Base-by-base conservation (phyloP, 2,113 vertebrate genomes). In the Rhinopomastus cyanomelas region DNA sequence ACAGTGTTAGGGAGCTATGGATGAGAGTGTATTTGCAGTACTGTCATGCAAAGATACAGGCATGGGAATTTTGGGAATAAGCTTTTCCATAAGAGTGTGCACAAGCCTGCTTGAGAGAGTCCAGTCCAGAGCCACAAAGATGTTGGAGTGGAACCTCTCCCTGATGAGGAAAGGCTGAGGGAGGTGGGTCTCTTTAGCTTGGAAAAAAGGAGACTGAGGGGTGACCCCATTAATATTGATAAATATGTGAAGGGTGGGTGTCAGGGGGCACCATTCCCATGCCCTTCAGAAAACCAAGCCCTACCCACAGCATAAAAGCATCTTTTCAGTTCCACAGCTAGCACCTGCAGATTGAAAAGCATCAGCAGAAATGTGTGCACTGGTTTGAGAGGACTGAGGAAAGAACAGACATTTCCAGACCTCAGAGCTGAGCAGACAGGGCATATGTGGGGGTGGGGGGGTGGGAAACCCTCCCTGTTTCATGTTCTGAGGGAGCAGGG, bases 381-480 rank as follows among this genome's bases (percentile, higher is more conserved):
- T 52, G 6, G 4, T 60, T 88, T 77, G 39, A 8, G 4, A 78
- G 39, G 34, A 10, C 48, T 62, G 64, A 59, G 44, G 37, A 62
- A 55, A 19, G 57, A 85, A 21, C 6, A 48, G 32, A 39, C 27
- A 51, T 59, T 77, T 75, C 48, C 77, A 64, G 34, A 22, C 21
- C 2, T 1, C 29, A 37, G 3, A 84, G 16, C 29, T 69, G 51
- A 12, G 46, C 49, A 39, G 14, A 9, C 16, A 1, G 49, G 15
- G 16, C 25, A 5, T 52, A 2, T 0, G 0, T n/a, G n/a, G n/a
- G n/a, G 39, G 39, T 1, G 4, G 51, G 27, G 22, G 4, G 22
- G n/a, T 25, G 11, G 52, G 49, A 83, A 80, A 67, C 34, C 42
- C n/a, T 81, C 56, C 65, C 56, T 1, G 0, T 29, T 57, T 42